A percentile compares a stretch with the other conserved stretches of the same genome.
These are phyloP conservation scores for Perizoma flavofasciatum DNA, from an alignment of 2,888 invertebrate species.

Conservation along the genomic window DNA sequence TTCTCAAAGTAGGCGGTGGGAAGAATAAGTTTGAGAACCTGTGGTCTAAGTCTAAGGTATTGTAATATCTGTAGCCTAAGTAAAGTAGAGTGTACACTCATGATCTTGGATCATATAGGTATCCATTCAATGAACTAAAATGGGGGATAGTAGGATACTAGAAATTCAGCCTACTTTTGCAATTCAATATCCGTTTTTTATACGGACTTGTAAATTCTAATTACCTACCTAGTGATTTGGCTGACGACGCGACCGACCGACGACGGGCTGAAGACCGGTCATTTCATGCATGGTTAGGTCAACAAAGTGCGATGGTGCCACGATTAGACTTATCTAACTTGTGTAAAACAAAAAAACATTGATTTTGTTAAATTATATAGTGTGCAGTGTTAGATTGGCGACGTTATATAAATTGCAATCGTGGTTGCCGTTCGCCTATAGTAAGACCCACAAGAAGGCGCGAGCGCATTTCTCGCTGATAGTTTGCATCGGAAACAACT, in stretches of 20 bases:
- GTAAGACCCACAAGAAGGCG: slow-evolving; percentile 61
- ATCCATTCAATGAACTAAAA: no score
- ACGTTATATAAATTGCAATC: slow-evolving; percentile 73
- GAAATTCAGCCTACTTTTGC: slow-evolving; percentile 35
- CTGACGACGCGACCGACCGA: no score
- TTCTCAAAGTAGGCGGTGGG: no score
- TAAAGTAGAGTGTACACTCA: no score
- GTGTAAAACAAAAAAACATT: slow-evolving; percentile 68
- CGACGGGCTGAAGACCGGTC: slow-evolving; percentile 45
- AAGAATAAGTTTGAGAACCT: no score
- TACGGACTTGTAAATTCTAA: slow-evolving; percentile 27
- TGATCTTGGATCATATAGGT: slow-evolving; percentile 23
- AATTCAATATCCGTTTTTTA: slow-evolving; percentile 41
- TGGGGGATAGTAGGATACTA: no score
- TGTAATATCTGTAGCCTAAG: no score
- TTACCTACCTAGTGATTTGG: slow-evolving; percentile 26
- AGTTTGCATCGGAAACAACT: slow-evolving; percentile 50
- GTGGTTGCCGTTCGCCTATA: slow-evolving; percentile 62
- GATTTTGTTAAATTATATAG: slow-evolving; percentile 61
- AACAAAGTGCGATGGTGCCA: slow-evolving; percentile 59
- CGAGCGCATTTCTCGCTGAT: slow-evolving; percentile 58
- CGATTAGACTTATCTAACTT: slow-evolving; percentile 70
- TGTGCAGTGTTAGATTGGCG: slow-evolving; percentile 61
- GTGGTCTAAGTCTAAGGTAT: no score
- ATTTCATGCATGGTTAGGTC: slow-evolving; percentile 62